Conservation (phyloP, 2,888 invertebrate species). For the Troides helena region DNA sequence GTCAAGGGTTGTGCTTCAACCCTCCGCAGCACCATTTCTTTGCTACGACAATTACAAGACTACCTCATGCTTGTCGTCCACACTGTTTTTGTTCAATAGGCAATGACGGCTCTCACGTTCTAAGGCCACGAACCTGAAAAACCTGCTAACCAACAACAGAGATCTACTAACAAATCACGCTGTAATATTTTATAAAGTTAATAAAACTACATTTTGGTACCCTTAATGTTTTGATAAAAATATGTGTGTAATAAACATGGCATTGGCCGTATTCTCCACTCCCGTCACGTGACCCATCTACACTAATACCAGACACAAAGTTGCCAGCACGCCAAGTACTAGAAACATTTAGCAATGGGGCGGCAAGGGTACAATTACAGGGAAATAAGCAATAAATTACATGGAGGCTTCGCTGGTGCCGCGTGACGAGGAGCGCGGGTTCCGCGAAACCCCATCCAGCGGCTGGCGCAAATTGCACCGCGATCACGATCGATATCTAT, state of each 20-base stretch:
- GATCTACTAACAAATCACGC: too few species aligned
- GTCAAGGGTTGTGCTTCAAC: too few species aligned
- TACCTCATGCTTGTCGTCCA: too few species aligned
- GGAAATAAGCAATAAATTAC: slow-evolving; percentile 61
- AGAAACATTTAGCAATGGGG: slow-evolving; percentile 59
- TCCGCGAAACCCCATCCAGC: slow-evolving; percentile 71
- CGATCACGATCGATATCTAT: slow-evolving; percentile 67
- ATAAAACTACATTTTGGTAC: too few species aligned
- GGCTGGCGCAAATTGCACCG: slow-evolving; percentile 64
- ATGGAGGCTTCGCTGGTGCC: slow-evolving; percentile 56
- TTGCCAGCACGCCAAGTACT: slow-evolving; percentile 42
- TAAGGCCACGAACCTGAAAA: too few species aligned
- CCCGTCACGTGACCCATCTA: slow-evolving; percentile 5
- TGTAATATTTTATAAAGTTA: too few species aligned
- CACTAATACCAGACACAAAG: slow-evolving; percentile 31
- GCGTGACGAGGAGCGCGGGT: slow-evolving; percentile 64
- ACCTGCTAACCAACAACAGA: too few species aligned
- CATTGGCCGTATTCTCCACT: neutral
- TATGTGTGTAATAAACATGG: neutral
- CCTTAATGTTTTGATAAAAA: too few species aligned
- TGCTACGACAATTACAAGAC: too few species aligned
- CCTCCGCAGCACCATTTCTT: too few species aligned
- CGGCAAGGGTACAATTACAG: slow-evolving; percentile 68
- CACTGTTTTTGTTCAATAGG: too few species aligned
- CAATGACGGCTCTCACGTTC: too few species aligned